A percentile compares a stretch with the other conserved stretches of the same genome.
These are phyloP conservation scores for Ctenochaetus hawaiiensis DNA, from an alignment of 2,797 vertebrate genomes.

Conservation along the genomic window DNA sequence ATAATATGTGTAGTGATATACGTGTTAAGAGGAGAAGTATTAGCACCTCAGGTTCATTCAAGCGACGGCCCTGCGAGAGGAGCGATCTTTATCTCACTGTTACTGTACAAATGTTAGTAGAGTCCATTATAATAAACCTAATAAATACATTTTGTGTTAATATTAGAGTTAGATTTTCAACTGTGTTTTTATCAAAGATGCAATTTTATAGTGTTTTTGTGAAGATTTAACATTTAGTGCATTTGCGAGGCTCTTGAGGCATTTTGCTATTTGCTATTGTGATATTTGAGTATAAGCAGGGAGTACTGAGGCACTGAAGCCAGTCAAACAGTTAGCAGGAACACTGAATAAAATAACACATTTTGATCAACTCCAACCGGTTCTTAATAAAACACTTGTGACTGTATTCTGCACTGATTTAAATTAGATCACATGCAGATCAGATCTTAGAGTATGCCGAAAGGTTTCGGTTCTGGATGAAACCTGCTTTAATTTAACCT, in stretches of 20 bases:
- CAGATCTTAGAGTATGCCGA: neutral
- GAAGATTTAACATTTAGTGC: constrained; percentile 42
- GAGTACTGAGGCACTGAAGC: constrained; percentile 44
- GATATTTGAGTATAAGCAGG: constrained; percentile 7
- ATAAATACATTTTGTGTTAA: constrained; percentile 7
- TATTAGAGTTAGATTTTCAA: constrained; percentile 24
- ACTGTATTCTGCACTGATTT: neutral
- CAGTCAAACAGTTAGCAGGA: constrained; percentile 11
- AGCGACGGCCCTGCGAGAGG: constrained; percentile 32
- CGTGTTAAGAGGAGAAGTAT: neutral
- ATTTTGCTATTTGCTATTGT: constrained; percentile 14
- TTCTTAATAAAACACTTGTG: neutral
- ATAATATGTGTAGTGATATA: constrained; percentile 4
- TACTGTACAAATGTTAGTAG: constrained; percentile 41
- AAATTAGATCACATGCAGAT: constrained; percentile 39
- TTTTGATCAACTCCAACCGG: neutral
- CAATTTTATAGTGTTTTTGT: constrained; percentile 1
- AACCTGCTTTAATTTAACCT: constrained; percentile 14
- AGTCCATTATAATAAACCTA: constrained; percentile 28
- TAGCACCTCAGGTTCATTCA: constrained; percentile 39
- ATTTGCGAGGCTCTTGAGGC: constrained; percentile 37
- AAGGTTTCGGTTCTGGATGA: constrained; percentile 25
- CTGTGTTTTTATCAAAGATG: constrained; percentile 22
- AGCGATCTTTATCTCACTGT: constrained; percentile 14
- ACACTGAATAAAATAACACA: constrained; percentile 3